Percentiles rank a stretch among this genome's conserved stretches.
These are phyloP conservation scores for Gobio occitaniae DNA, from an alignment of 2,797 vertebrate species.

Conservation along the genomic window DNA sequence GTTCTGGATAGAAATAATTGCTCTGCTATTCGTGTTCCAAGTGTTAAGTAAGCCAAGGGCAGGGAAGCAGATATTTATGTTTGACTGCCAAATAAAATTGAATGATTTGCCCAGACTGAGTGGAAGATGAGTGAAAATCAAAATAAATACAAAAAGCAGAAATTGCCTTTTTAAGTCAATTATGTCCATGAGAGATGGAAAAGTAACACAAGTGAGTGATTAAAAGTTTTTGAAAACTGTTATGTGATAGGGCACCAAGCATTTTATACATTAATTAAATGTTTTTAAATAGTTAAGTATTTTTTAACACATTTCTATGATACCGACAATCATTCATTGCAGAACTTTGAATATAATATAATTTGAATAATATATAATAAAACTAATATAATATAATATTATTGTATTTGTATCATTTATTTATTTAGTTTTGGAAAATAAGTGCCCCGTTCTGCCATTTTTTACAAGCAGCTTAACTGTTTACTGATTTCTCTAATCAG, in stretches of 20 bases:
- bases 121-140: conserved; percentile 49
- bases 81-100: conserved; percentile 55
- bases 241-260: neutral
- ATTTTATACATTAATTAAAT: neutral
- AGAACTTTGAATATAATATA: neutral
- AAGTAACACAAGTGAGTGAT: neutral
- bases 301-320: conserved; percentile 2
- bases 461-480: neutral
- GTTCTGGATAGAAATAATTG: conserved; percentile 52
- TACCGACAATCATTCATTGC: neutral
- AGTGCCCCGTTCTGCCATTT: neutral
- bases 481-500: conserved; percentile 2
- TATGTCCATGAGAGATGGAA: conserved; percentile 47
- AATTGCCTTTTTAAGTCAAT: conserved; percentile 47
- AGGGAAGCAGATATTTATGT: conserved; percentile 51
- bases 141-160: conserved; percentile 51
- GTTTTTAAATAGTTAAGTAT: neutral
- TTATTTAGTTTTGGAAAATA: neutral
- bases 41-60: conserved; percentile 18
- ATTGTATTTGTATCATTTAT: too few species aligned
- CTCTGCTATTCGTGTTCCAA: conserved; percentile 33
- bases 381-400: too few species aligned
- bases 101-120: conserved; percentile 55
- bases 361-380: too few species aligned
- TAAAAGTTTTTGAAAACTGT: neutral